phyloP scores from a whole-genome alignment of 2,113 vertebrate species.

The Ciconia stormi region DNA sequence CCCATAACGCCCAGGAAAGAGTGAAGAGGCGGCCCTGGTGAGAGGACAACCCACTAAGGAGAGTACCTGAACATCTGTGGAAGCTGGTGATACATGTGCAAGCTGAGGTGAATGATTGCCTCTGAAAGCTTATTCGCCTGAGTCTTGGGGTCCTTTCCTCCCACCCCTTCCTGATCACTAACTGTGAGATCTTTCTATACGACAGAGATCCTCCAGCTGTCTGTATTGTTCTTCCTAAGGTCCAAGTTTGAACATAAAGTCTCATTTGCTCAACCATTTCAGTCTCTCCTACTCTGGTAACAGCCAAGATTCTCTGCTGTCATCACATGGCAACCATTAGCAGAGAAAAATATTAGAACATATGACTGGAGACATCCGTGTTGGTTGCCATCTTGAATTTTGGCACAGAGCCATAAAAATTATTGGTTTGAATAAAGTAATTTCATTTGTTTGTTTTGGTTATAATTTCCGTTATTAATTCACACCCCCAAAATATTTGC shows the following conservation, averaged over 20 bases:
- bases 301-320: not conserved
- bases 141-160: not conserved
- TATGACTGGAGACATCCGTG: not conserved
- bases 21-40: slow-evolving; percentile 31
- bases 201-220: slow-evolving; percentile 53
- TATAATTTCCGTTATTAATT: slow-evolving; percentile 61
- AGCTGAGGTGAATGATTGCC: not conserved
- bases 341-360: not conserved
- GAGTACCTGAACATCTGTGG: not conserved
- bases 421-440: slow-evolving; percentile 70
- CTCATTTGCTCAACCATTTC: slow-evolving; percentile 10
- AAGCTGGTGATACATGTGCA: not conserved
- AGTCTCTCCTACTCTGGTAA: not conserved
- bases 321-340: not conserved
- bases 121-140: not conserved
- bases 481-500: not conserved
- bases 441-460: slow-evolving; percentile 63
- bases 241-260: not conserved
- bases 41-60: not conserved
- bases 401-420: slow-evolving; percentile 42
- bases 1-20: not conserved
- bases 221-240: slow-evolving; percentile 46
- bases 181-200: slow-evolving; percentile 8
- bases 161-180: not conserved
- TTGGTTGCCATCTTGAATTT: slow-evolving; percentile 40